These are phyloP conservation scores for Myopa testacea DNA, from an alignment of 2,888 invertebrate species.

Conservation along the genomic window DNA sequence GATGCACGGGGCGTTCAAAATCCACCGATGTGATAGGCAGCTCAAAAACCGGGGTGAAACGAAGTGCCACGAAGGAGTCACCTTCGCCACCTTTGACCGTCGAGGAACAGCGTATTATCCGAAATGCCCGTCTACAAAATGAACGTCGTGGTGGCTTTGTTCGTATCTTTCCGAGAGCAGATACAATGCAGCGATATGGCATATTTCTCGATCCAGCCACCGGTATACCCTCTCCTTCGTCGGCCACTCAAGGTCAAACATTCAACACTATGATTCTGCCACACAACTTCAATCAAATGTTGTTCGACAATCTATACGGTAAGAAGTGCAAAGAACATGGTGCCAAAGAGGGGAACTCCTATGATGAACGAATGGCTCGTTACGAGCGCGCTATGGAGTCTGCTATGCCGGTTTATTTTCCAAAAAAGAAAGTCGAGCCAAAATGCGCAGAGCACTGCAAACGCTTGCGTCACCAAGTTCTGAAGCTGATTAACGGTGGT, in stretches of 20 bases:
- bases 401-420: conserved; percentile 58
- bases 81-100: conserved; percentile 71
- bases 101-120: conserved; percentile 83
- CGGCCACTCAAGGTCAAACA: conserved; percentile 72
- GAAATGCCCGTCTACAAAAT: conserved; percentile 82
- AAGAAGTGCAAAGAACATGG: conserved; percentile 62
- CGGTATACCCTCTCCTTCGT: conserved; percentile 80
- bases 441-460: conserved; percentile 65
- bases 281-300: conserved; percentile 82
- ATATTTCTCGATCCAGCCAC: conserved; percentile 81
- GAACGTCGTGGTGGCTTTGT: conserved; percentile 88
- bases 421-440: conserved; percentile 61
- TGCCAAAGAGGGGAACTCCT: conserved; percentile 55
- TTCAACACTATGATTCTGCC: conserved; percentile 71
- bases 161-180: conserved; percentile 88
- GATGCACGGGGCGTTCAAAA: conserved; percentile 78
- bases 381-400: conserved; percentile 66
- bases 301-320: conserved; percentile 81
- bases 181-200: conserved; percentile 87
- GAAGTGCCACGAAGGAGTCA: neutral
- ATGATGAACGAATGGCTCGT: conserved; percentile 70
- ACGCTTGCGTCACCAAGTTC: conserved; percentile 61
- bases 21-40: conserved; percentile 73
- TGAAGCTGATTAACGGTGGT: conserved; percentile 73
- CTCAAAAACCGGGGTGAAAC: conserved; percentile 33